Conservation (phyloP, 2,797 vertebrate species). For the Gambelia wislizenii region DNA sequence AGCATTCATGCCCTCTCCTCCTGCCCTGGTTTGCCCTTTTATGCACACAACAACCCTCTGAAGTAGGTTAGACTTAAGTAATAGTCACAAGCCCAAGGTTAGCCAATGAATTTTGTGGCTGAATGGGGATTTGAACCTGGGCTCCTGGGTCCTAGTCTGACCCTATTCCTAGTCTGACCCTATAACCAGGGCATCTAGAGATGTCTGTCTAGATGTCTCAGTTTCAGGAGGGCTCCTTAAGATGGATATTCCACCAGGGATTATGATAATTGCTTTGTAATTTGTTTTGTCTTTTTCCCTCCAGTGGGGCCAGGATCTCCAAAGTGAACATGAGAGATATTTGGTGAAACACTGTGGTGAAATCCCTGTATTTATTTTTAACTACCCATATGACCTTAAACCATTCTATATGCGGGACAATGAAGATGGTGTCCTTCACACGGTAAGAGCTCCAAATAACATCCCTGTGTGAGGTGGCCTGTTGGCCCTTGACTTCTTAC, state of each 20-base stretch:
- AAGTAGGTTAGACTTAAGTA: too few species aligned
- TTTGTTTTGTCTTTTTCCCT: not conserved
- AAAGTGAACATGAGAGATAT: conserved; percentile 94
- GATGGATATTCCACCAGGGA: not conserved
- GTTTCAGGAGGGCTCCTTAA: too few species aligned
- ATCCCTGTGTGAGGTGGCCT: not conserved
- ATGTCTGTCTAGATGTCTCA: not conserved
- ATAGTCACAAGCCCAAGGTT: too few species aligned
- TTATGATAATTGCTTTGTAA: not conserved
- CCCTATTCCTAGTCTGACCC: too few species aligned
- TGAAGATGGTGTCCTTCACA: conserved; percentile 84
- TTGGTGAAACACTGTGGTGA: conserved; percentile 92
- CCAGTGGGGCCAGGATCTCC: conserved; percentile 95
- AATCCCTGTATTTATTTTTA: conserved; percentile 90
- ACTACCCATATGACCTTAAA: conserved; percentile 93
- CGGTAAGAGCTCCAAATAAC: conserved; percentile 80
- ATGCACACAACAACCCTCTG: too few species aligned
- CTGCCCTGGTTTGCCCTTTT: too few species aligned
- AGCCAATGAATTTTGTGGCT: too few species aligned
- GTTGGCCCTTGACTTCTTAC: not conserved
- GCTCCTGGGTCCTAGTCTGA: too few species aligned
- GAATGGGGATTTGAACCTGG: too few species aligned
- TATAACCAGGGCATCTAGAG: too few species aligned
- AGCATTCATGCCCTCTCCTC: too few species aligned
- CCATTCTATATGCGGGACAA: conserved; percentile 97